A percentile compares a stretch with the other conserved stretches of the same genome.
These are phyloP conservation scores for Dolichotis patagonum DNA, from an alignment of 2,113 vertebrate genomes.

Conservation along the genomic window DNA sequence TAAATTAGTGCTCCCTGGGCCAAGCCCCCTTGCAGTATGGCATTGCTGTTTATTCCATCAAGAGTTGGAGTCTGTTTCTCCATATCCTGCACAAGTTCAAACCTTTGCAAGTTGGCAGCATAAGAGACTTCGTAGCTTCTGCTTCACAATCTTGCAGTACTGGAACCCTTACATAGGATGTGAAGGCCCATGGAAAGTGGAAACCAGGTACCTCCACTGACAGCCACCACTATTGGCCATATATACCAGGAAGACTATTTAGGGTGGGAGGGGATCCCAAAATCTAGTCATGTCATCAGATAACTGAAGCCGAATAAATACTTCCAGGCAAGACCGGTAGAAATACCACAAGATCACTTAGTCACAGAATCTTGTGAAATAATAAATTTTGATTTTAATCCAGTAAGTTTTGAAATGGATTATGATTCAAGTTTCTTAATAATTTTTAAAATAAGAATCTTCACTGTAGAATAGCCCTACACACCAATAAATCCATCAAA, in stretches of 20 bases:
- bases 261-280: background rate
- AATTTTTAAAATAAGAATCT: background rate
- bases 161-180: background rate
- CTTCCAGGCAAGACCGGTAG: background rate
- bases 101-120: background rate
- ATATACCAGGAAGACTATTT: background rate
- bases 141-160: background rate
- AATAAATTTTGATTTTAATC: background rate
- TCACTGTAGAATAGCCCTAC: background rate
- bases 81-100: background rate
- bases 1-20: background rate
- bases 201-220: background rate
- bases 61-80: background rate
- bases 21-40: background rate
- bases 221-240: background rate
- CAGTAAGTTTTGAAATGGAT: background rate
- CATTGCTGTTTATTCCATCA: background rate
- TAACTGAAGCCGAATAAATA: background rate
- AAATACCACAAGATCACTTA: background rate
- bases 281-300: background rate
- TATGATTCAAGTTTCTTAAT: background rate
- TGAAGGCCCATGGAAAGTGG: too few species aligned
- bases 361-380: background rate
- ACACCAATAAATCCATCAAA: background rate
- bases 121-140: background rate